Evolutionary conservation across 2,888 invertebrate species (phyloP).

Genomic region (Argyra leucocephala): DNA sequence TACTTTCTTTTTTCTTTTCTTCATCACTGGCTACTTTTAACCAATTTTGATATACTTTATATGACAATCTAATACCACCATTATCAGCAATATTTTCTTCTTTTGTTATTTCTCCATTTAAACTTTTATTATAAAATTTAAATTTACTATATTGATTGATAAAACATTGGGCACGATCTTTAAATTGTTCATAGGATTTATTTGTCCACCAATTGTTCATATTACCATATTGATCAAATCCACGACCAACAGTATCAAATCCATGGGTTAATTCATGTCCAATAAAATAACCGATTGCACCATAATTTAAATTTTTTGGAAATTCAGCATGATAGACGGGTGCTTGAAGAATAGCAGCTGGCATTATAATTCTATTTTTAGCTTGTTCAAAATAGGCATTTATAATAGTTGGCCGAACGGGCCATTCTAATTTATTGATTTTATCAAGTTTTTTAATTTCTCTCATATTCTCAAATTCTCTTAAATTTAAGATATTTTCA

Average conservation of each 20-base stretch:
- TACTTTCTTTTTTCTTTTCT: constrained; percentile 28
- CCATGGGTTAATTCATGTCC: constrained; percentile 29
- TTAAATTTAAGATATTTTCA: constrained; percentile 58
- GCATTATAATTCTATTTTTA: constrained; percentile 86
- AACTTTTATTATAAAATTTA: constrained; percentile 23
- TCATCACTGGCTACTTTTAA: constrained; percentile 51
- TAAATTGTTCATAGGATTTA: constrained; percentile 22
- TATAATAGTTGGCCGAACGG: constrained; percentile 76
- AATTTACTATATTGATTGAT: constrained; percentile 26
- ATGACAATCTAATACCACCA: constrained; percentile 26
- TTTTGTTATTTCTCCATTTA: constrained; percentile 22
- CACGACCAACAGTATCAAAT: constrained; percentile 25
- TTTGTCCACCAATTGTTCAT: constrained; percentile 27
- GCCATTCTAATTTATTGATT: constrained; percentile 73
- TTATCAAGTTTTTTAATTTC: constrained; percentile 52
- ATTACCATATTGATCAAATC: constrained; percentile 24
- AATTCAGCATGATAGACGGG: constrained; percentile 81
- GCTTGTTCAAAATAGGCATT: constrained; percentile 86
- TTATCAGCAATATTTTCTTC: constrained; percentile 28
- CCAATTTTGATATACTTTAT: constrained; percentile 25
- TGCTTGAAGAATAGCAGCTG: constrained; percentile 82
- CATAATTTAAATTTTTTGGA: constrained; percentile 47
- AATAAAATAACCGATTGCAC: constrained; percentile 27
- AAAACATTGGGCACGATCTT: constrained; percentile 25
- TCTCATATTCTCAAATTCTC: constrained; percentile 63